A percentile compares a stretch with the other conserved stretches of the same genome.
Evolutionary conservation across 2,888 invertebrate genomes (phyloP).

Genomic region (Pyrrhopygopsis socrates): DNA sequence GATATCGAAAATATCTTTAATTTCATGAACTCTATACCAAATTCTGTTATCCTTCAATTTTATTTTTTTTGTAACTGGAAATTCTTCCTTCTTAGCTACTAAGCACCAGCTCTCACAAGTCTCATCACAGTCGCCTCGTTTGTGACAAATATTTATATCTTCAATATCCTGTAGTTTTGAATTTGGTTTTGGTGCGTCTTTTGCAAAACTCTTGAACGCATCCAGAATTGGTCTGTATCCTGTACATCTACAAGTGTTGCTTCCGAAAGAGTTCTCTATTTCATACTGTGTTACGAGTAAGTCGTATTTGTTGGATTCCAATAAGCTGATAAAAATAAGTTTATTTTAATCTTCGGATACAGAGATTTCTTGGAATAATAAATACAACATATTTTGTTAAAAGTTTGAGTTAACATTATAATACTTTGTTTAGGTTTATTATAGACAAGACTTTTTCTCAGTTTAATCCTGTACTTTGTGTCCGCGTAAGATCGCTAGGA

Average conservation of each 20-base stretch:
- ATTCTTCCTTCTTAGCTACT: conserved; percentile 93
- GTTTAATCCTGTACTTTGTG: no score
- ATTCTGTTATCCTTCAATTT: conserved; percentile 89
- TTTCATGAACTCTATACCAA: conserved; percentile 94
- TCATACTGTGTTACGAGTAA: conserved; percentile 96
- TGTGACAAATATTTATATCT: conserved; percentile 89
- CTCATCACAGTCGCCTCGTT: conserved; percentile 57
- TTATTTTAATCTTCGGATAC: no score
- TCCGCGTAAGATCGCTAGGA: no score
- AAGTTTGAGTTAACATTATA: no score
- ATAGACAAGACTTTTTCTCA: no score
- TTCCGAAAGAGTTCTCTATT: conserved; percentile 97
- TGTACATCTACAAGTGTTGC: conserved; percentile 98
- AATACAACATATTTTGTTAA: no score
- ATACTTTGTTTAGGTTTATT: no score
- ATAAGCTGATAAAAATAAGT: conserved; percentile 84
- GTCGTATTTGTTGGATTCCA: conserved; percentile 87
- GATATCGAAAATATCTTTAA: conserved; percentile 94
- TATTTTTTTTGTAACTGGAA: conserved; percentile 89
- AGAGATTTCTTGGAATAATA: no score
- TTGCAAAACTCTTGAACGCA: conserved; percentile 97
- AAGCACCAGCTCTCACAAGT: conserved; percentile 88
- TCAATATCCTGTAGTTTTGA: conserved; percentile 93
- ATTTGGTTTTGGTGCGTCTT: conserved; percentile 92
- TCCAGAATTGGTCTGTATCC: conserved; percentile 98